phyloP scores from a whole-genome alignment of 2,888 invertebrate species.

The Maniola hyperantus region DNA sequence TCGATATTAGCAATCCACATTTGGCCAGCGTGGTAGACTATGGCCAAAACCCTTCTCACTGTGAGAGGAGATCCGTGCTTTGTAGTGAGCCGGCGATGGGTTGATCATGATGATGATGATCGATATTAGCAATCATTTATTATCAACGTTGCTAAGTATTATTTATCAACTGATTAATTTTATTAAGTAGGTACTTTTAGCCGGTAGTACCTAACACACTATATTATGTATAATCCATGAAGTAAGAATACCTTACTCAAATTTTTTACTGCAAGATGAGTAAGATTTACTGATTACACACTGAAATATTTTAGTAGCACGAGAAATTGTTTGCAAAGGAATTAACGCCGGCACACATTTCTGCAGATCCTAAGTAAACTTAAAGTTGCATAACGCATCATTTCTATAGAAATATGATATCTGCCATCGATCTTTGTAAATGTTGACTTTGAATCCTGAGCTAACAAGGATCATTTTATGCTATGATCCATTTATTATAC shows the following conservation, averaged over 20 bases:
- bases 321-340: slow-evolving; percentile 9
- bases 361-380: slow-evolving; percentile 67
- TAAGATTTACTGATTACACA: too few species aligned
- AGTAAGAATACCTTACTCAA: background rate
- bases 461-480: slow-evolving; percentile 55
- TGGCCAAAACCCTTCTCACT: too few species aligned
- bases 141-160: too few species aligned
- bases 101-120: too few species aligned
- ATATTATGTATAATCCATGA: background rate
- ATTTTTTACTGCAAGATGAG: background rate
- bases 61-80: too few species aligned
- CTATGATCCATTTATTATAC: slow-evolving; percentile 31
- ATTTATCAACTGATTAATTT: too few species aligned
- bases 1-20: too few species aligned
- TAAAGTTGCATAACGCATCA: slow-evolving; percentile 65
- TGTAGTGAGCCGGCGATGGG: too few species aligned
- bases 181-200: too few species aligned
- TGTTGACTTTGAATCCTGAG: slow-evolving; percentile 68
- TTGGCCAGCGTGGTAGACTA: too few species aligned
- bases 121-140: too few species aligned
- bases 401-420: slow-evolving; percentile 73
- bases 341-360: slow-evolving; percentile 24
- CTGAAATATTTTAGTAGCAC: slow-evolving; percentile 3
- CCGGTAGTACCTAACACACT: too few species aligned
- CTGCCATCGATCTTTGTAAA: slow-evolving; percentile 57